A percentile compares a stretch with the other conserved stretches of the same genome.
These are phyloP conservation scores for Bufo gargarizans DNA, from an alignment of 2,113 vertebrate genomes.

Conservation along the genomic window DNA sequence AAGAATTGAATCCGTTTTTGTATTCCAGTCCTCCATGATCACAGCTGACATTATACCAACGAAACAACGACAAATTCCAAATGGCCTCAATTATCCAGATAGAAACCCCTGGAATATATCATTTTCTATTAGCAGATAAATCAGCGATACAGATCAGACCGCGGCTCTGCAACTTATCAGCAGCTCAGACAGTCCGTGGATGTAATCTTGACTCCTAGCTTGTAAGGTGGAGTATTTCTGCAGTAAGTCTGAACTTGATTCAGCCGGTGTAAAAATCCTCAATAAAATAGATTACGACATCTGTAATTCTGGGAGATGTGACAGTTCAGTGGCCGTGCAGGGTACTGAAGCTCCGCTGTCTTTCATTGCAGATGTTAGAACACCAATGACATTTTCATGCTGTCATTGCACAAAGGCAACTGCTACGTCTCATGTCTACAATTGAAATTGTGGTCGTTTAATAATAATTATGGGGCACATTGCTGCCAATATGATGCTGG, in stretches of 20 bases:
- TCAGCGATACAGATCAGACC: slow-evolving; percentile 14
- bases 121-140: slow-evolving; percentile 34
- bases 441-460: background rate
- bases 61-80: background rate
- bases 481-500: background rate
- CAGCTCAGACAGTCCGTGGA: background rate
- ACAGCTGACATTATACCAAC: background rate
- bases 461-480: background rate
- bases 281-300: slow-evolving; percentile 36
- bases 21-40: background rate
- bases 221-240: slow-evolving; percentile 14
- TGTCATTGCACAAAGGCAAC: slow-evolving; percentile 6
- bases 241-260: slow-evolving; percentile 27
- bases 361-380: background rate
- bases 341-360: background rate
- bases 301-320: slow-evolving; percentile 25
- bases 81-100: slow-evolving; percentile 12
- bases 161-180: slow-evolving; percentile 10
- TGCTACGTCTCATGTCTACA: background rate
- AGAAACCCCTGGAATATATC: background rate
- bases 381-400: background rate
- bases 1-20: background rate
- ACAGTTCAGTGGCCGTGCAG: background rate
- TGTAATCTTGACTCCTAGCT: slow-evolving; percentile 17
- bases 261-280: background rate